Evolutionary conservation across 2,797 vertebrate genomes (phyloP).

Genomic region (Myotis pilosus): DNA sequence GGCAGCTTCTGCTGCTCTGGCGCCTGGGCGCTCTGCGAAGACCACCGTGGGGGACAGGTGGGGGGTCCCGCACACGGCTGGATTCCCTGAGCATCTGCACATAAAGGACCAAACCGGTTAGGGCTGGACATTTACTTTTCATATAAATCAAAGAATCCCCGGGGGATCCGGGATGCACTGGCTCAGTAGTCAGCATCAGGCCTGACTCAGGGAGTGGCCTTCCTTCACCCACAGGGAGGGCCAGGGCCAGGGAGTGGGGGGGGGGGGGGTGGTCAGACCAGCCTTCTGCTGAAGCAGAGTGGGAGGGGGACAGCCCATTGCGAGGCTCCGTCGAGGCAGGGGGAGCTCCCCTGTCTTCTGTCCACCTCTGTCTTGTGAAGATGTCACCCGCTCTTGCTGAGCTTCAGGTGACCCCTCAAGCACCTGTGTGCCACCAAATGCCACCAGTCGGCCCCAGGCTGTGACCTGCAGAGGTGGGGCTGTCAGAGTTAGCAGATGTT

Average conservation of each 20-base stretch:
- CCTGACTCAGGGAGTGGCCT: background rate
- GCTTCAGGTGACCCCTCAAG: background rate
- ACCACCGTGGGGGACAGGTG: rapidly evolving
- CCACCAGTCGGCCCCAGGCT: background rate
- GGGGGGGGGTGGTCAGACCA: background rate
- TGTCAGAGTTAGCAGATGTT: background rate
- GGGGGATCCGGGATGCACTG: background rate
- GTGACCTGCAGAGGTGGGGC: rapidly evolving
- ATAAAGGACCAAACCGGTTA: background rate
- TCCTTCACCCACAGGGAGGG: background rate
- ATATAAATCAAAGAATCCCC: too few species aligned
- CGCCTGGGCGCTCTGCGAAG: background rate
- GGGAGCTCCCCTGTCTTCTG: background rate
- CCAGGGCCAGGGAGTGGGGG: too few species aligned
- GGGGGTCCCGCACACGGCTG: rapidly evolving
- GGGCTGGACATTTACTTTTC: too few species aligned
- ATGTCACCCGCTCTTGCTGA: background rate
- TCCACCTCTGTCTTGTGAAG: rapidly evolving
- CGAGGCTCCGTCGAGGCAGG: rapidly evolving
- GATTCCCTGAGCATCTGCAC: background rate
- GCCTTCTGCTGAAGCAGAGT: background rate
- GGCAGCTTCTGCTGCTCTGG: rapidly evolving
- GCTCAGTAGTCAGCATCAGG: background rate
- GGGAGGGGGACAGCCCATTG: rapidly evolving
- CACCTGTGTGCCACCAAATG: background rate